These are phyloP conservation scores for Megaleporinus macrocephalus DNA, from an alignment of 2,113 vertebrate genomes.

Conservation along the genomic window DNA sequence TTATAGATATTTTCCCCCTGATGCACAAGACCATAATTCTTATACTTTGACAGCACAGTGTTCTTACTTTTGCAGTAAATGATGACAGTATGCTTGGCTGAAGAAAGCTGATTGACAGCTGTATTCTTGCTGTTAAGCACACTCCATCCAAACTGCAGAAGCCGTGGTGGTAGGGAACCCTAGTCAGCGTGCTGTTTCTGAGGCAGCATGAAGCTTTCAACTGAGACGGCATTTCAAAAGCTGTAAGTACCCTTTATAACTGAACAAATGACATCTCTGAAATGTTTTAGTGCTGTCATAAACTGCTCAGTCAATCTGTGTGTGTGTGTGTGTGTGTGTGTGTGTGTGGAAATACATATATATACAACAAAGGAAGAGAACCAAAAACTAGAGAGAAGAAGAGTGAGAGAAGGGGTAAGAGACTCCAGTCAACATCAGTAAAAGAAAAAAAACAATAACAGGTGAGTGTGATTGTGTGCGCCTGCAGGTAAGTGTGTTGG, in stretches of 20 bases:
- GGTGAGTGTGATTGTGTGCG: conserved; percentile 7
- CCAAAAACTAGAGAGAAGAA: background rate
- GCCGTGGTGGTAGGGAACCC: conserved; percentile 3
- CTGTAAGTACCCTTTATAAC: background rate
- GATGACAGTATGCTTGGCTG: background rate
- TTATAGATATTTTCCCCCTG: no score
- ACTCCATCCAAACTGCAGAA: conserved; percentile 3
- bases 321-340: no score
- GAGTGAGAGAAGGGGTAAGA: background rate
- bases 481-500: background rate
- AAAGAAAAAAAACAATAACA: background rate
- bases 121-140: background rate
- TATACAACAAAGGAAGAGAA: background rate
- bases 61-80: background rate
- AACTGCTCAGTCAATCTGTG: background rate
- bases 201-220: conserved; percentile 8
- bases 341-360: background rate
- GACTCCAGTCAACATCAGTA: background rate
- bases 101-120: conserved; percentile 15
- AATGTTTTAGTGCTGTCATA: conserved; percentile 20
- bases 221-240: conserved; percentile 29
- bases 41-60: background rate
- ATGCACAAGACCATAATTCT: no score
- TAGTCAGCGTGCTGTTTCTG: background rate
- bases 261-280: conserved; percentile 29